phyloP scores from a whole-genome alignment of 1,140 invertebrate species.

The Euura saliciscinereae region DNA sequence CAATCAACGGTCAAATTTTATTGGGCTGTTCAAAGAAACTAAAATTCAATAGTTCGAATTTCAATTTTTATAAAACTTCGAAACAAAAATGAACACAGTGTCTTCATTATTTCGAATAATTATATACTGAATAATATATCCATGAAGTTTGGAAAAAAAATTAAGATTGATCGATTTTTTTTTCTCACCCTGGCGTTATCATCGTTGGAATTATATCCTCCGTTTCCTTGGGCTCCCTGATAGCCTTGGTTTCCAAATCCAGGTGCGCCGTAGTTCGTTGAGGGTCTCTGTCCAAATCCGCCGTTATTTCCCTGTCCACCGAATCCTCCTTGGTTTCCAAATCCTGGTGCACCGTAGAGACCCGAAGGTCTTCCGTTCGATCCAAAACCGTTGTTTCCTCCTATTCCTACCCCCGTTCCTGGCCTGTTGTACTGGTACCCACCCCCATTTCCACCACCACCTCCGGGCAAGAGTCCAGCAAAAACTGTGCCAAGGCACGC shows the following conservation, averaged over 20 bases:
- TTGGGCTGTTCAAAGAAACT: too few species aligned
- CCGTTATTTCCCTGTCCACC: not conserved
- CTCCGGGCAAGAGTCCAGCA: constrained; percentile 44
- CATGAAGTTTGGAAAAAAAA: too few species aligned
- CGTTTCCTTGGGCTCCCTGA: constrained; percentile 22
- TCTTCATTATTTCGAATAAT: not conserved
- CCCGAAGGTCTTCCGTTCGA: constrained; percentile 20
- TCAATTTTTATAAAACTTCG: too few species aligned
- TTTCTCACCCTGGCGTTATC: constrained; percentile 43
- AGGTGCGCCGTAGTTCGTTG: constrained; percentile 15
- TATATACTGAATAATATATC: too few species aligned
- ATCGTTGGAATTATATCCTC: constrained; percentile 32
- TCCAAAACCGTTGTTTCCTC: constrained; percentile 13
- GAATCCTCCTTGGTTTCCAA: constrained; percentile 21
- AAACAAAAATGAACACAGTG: too few species aligned
- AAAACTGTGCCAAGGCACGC: constrained; percentile 39
- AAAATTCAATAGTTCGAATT: too few species aligned
- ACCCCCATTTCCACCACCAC: constrained; percentile 32
- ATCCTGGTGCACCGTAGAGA: constrained; percentile 22
- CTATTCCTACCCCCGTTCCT: constrained; percentile 20
- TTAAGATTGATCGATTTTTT: too few species aligned
- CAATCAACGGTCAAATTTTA: too few species aligned
- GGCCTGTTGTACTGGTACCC: constrained; percentile 36
- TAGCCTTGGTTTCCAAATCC: constrained; percentile 23
- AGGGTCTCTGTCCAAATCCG: constrained; percentile 17